These are phyloP conservation scores for Crotalus helleri DNA, from an alignment of 2,113 vertebrate genomes.

Conservation along the genomic window DNA sequence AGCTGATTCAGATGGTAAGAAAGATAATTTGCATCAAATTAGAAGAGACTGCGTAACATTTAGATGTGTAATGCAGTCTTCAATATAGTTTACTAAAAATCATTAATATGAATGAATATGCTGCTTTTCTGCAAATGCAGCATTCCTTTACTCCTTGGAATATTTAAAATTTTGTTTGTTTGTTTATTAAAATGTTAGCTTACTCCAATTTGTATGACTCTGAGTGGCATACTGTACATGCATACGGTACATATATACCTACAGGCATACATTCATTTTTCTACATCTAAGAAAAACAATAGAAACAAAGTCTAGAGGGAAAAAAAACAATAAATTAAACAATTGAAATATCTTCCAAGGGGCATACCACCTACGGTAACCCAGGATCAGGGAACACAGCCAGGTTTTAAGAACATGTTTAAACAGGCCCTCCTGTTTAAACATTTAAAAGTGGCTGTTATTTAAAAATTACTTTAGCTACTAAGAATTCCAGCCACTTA, in stretches of 20 bases:
- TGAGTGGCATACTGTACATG: not conserved
- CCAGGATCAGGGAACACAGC: not conserved
- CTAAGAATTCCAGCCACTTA: not conserved
- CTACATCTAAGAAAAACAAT: not conserved
- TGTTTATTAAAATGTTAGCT: not conserved
- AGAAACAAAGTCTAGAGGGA: not conserved
- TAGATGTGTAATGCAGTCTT: not conserved
- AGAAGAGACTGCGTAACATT: not conserved
- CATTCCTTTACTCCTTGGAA: not conserved
- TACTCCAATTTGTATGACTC: not conserved
- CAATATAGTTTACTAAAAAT: not conserved
- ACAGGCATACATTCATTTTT: not conserved
- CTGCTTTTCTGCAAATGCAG: not conserved
- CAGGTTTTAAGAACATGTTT: not conserved
- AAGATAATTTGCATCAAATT: not conserved
- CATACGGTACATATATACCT: not conserved
- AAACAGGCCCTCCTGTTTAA: not conserved
- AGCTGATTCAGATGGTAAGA: constrained; percentile 87
- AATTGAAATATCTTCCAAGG: not conserved
- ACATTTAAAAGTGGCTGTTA: not conserved
- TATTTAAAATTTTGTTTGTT: too few species aligned
- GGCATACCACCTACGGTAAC: not conserved
- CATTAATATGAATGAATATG: not conserved
- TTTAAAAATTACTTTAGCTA: not conserved
- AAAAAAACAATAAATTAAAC: not conserved